Percentiles rank a stretch among this genome's conserved stretches.
phyloP scores from a whole-genome alignment of 1,140 invertebrate genomes.

The Zophobas atratus region DNA sequence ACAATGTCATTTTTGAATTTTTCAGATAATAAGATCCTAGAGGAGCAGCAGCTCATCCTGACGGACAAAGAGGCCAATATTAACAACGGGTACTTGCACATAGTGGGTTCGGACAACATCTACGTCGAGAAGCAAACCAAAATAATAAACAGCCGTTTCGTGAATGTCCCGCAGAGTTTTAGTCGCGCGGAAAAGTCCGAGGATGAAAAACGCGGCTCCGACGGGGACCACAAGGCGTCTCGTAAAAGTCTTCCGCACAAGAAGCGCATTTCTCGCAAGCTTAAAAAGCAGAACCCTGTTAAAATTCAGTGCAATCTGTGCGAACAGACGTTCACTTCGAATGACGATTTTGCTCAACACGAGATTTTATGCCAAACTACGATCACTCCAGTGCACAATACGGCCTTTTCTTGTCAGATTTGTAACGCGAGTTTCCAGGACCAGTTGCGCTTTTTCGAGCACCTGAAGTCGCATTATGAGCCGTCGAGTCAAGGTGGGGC shows the following conservation, averaged over 20 bases:
- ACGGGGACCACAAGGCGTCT: slow-evolving; percentile 64
- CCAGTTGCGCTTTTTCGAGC: slow-evolving; percentile 86
- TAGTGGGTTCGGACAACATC: slow-evolving; percentile 64
- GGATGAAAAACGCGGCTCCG: slow-evolving; percentile 63
- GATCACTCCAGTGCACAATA: slow-evolving; percentile 58
- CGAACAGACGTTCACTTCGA: slow-evolving; percentile 60
- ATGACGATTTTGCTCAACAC: slow-evolving; percentile 63
- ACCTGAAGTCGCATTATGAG: slow-evolving; percentile 86
- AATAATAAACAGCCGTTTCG: slow-evolving; percentile 48
- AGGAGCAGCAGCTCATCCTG: slow-evolving; percentile 62
- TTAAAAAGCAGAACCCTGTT: slow-evolving; percentile 69
- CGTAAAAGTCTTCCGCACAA: slow-evolving; percentile 79
- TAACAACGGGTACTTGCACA: slow-evolving; percentile 62
- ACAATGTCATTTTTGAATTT: neutral
- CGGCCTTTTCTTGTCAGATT: slow-evolving; percentile 77
- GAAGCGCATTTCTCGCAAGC: slow-evolving; percentile 76
- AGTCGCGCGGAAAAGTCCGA: slow-evolving; percentile 59
- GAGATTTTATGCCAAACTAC: slow-evolving; percentile 63
- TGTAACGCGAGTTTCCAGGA: slow-evolving; percentile 76
- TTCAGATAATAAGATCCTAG: slow-evolving; percentile 57
- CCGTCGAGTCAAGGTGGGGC: slow-evolving; percentile 64
- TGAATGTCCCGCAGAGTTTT: neutral
- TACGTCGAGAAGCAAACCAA: slow-evolving; percentile 62
- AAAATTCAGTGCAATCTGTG: slow-evolving; percentile 62
- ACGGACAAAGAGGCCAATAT: slow-evolving; percentile 59